These are phyloP conservation scores for Holacanthella duospinosa DNA, from an alignment of 2,888 invertebrate species.

Conservation along the genomic window DNA sequence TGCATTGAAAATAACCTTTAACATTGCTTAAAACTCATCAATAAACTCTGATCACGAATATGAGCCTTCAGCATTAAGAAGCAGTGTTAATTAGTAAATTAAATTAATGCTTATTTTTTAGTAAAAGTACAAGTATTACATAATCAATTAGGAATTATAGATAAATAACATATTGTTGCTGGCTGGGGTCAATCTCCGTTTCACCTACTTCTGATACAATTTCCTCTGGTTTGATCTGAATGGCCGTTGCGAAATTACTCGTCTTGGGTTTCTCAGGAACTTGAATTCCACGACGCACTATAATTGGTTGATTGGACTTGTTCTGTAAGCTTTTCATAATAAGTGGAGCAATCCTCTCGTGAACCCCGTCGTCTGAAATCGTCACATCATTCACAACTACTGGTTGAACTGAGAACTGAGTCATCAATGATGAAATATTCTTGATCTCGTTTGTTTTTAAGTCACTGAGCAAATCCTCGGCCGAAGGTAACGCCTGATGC, in stretches of 20 bases:
- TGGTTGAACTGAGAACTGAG: neutral
- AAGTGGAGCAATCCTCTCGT: conserved; percentile 2
- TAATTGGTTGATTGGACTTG: conserved; percentile 4
- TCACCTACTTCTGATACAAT: neutral
- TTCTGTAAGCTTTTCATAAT: conserved; percentile 4
- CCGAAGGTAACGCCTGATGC: neutral
- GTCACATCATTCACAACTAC: neutral
- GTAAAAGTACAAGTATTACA: neutral
- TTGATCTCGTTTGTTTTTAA: too few species aligned
- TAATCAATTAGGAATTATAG: neutral
- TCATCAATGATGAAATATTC: neutral
- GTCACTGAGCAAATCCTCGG: too few species aligned
- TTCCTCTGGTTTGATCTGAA: neutral
- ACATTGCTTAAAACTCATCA: too few species aligned
- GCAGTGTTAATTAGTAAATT: too few species aligned
- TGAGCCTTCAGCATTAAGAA: too few species aligned
- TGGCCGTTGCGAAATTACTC: neutral
- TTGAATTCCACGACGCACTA: neutral
- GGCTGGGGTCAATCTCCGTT: neutral
- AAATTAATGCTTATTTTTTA: too few species aligned
- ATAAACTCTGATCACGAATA: too few species aligned
- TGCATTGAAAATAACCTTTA: too few species aligned
- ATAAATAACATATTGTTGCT: conserved; percentile 1
- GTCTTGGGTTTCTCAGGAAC: neutral
- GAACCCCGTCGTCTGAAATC: neutral